phyloP scores from a whole-genome alignment of 2,888 invertebrate genomes.

The Fabriciana adippe region DNA sequence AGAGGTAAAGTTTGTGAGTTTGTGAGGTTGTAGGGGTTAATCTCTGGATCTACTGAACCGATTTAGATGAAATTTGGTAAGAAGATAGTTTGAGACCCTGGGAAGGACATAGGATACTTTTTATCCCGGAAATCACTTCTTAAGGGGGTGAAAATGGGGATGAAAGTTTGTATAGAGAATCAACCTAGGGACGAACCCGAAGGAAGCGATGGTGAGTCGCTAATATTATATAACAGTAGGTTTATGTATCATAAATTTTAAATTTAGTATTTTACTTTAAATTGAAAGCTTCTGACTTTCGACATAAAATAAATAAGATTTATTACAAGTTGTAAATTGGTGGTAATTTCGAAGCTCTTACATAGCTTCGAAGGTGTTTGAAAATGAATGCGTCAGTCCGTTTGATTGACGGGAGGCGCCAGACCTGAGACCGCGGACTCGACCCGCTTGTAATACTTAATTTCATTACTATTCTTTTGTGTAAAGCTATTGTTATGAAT shows the following conservation, averaged over 20 bases:
- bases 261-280: neutral
- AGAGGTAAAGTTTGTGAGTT: too few species aligned
- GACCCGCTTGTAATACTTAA: conserved; percentile 17
- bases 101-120: too few species aligned
- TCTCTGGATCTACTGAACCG: too few species aligned
- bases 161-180: too few species aligned
- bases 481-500: conserved; percentile 15
- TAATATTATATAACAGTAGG: too few species aligned
- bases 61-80: too few species aligned
- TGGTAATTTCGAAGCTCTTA: conserved; percentile 16
- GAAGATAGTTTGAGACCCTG: too few species aligned
- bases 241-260: conserved; percentile 2
- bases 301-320: conserved; percentile 14
- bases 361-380: conserved; percentile 42
- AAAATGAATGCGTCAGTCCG: conserved; percentile 62
- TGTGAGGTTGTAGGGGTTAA: too few species aligned
- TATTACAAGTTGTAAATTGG: conserved; percentile 24
- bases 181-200: too few species aligned
- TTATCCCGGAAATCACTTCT: too few species aligned
- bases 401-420: conserved; percentile 70
- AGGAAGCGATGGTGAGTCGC: too few species aligned
- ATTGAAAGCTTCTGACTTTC: neutral
- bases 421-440: conserved; percentile 34
- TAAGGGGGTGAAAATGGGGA: too few species aligned
- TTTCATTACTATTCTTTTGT: conserved; percentile 17